A percentile compares a stretch with the other conserved stretches of the same genome.
Evolutionary conservation across 2,113 vertebrate genomes (phyloP).

Genomic region (Cryptotis parvus): DNA sequence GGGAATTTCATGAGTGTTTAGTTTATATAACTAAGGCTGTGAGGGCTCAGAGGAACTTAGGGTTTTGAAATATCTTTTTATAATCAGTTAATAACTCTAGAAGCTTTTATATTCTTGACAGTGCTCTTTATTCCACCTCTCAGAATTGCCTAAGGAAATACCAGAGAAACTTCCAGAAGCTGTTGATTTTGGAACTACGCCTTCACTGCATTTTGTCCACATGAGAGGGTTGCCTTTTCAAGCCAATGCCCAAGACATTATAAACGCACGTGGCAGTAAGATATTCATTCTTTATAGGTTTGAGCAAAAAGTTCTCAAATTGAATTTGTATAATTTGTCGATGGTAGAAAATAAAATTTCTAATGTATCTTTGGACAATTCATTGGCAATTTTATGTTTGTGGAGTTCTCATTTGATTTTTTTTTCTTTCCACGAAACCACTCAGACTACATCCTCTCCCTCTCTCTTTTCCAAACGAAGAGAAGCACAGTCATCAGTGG

Average conservation of each 20-base stretch:
- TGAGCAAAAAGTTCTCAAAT: background rate
- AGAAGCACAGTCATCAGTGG: too few species aligned
- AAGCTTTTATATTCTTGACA: constrained; percentile 4
- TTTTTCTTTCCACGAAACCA: too few species aligned
- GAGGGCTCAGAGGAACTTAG: background rate
- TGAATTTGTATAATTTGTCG: background rate
- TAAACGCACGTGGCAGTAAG: constrained; percentile 88
- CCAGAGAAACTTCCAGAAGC: constrained; percentile 65
- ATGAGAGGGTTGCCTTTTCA: constrained; percentile 93
- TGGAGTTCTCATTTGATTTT: background rate
- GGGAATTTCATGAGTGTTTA: constrained; percentile 7
- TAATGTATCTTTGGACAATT: background rate
- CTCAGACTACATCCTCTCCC: too few species aligned
- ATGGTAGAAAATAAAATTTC: background rate
- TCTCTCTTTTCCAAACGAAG: too few species aligned
- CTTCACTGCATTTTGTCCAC: constrained; percentile 86
- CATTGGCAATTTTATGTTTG: background rate
- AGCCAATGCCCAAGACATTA: constrained; percentile 90
- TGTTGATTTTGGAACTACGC: constrained; percentile 57
- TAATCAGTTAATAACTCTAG: background rate
- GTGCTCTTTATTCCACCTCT: background rate
- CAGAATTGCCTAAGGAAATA: constrained; percentile 79
- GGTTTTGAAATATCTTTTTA: constrained; percentile 32
- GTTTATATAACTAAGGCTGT: background rate
- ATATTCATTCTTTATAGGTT: background rate